phyloP scores from a whole-genome alignment of 2,113 vertebrate species.

The Bufo bufo region DNA sequence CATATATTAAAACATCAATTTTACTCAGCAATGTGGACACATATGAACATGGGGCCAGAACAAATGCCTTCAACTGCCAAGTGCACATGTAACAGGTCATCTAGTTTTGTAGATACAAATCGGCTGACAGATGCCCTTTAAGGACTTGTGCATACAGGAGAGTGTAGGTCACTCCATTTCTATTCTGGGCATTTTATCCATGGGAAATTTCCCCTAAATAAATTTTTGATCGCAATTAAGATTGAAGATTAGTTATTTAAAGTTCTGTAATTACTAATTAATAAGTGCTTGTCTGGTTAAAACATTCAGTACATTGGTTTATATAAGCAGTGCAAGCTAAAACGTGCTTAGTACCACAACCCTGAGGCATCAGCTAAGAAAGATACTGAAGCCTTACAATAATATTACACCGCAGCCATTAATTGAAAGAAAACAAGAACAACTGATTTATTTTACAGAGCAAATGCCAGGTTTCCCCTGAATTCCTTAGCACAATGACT shows the following conservation, averaged over 20 bases:
- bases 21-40: no score
- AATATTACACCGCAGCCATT: constrained; percentile 24
- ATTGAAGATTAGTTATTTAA: not conserved
- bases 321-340: constrained; percentile 38
- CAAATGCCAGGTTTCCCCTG: constrained; percentile 9
- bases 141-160: not conserved
- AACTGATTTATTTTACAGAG: constrained; percentile 38
- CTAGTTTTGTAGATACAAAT: no score
- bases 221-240: not conserved
- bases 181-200: not conserved
- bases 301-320: constrained; percentile 33
- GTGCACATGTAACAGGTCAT: no score
- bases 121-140: not conserved
- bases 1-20: no score
- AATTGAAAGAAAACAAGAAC: constrained; percentile 10
- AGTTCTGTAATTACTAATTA: constrained; percentile 27
- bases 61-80: no score
- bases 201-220: not conserved
- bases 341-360: constrained; percentile 30
- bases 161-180: not conserved
- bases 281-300: constrained; percentile 25
- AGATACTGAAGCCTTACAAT: constrained; percentile 45
- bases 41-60: no score
- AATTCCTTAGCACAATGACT: not conserved
- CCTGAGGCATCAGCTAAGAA: constrained; percentile 33